phyloP scores from a whole-genome alignment of 2,888 invertebrate genomes.

The Lasioglossum malachurum region DNA sequence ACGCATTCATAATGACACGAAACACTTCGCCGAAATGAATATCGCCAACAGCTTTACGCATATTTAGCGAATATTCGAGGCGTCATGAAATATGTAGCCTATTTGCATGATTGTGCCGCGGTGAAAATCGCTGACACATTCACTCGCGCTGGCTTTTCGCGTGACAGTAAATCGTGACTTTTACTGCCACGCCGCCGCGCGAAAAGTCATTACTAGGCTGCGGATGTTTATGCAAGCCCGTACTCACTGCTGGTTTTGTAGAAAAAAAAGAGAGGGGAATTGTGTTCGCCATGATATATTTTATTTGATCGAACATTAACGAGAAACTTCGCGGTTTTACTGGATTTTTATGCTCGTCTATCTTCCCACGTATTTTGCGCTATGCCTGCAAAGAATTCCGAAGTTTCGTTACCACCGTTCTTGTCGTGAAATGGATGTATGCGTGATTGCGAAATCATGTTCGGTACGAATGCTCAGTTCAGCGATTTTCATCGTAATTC shows the following conservation, averaged over 20 bases:
- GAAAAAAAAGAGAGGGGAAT: not conserved
- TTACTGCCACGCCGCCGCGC: not conserved
- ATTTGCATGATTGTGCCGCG: slow-evolving; percentile 50
- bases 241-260: not conserved
- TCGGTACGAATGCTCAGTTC: not conserved
- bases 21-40: slow-evolving; percentile 54
- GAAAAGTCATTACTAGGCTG: slow-evolving; percentile 2
- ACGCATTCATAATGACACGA: slow-evolving; percentile 44
- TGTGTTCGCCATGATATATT: not conserved
- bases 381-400: not conserved
- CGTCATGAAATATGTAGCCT: slow-evolving; percentile 54
- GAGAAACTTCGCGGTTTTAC: not conserved
- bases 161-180: slow-evolving; percentile 23
- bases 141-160: slow-evolving; percentile 46
- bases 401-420: too few species aligned
- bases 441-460: not conserved
- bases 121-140: slow-evolving; percentile 55
- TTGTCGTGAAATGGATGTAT: not conserved
- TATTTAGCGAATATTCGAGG: slow-evolving; percentile 59
- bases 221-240: slow-evolving; percentile 1
- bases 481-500: not conserved
- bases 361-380: not conserved
- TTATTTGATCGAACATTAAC: slow-evolving; percentile 2
- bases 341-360: not conserved
- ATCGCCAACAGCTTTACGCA: slow-evolving; percentile 55